Evolutionary conservation across 2,888 invertebrate species (phyloP).

Genomic region (Philonicus albiceps): DNA sequence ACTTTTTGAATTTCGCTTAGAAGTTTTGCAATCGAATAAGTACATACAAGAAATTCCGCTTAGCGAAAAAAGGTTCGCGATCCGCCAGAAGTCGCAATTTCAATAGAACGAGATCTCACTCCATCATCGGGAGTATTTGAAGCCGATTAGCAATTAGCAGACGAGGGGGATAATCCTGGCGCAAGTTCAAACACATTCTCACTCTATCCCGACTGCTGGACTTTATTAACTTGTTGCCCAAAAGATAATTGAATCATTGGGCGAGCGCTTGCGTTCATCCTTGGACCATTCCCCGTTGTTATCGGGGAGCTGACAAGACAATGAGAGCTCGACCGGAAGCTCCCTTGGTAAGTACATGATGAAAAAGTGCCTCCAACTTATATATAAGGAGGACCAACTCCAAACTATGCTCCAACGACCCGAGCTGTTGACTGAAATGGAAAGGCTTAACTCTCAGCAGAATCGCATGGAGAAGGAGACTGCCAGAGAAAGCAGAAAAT

Average conservation of each 20-base stretch:
- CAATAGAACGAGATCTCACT: constrained; percentile 8
- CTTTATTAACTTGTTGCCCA: constrained; percentile 37
- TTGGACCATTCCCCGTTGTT: not conserved
- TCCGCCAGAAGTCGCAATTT: not conserved
- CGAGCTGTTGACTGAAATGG: constrained; percentile 15
- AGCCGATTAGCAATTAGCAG: constrained; percentile 27
- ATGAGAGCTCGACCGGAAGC: not conserved
- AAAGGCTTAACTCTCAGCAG: constrained; percentile 4
- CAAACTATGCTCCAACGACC: not conserved
- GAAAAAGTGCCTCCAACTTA: constrained; percentile 17
- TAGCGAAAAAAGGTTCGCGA: not conserved
- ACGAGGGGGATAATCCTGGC: constrained; percentile 26
- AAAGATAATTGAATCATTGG: constrained; percentile 35
- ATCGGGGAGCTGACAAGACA: constrained; percentile 14
- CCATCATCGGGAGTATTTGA: constrained; percentile 12
- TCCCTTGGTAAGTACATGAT: constrained; percentile 1
- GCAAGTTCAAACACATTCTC: constrained; percentile 13
- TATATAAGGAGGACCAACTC: not conserved
- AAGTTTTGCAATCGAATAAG: not conserved
- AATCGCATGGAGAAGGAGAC: not conserved
- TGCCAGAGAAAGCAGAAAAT: constrained; percentile 16
- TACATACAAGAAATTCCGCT: not conserved
- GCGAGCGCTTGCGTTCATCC: not conserved
- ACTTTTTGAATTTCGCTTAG: not conserved
- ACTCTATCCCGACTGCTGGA: not conserved